Percentiles rank a stretch among this genome's conserved stretches.
Evolutionary conservation across 2,888 invertebrate genomes (phyloP).

Genomic region (Pegoplata infirma): DNA sequence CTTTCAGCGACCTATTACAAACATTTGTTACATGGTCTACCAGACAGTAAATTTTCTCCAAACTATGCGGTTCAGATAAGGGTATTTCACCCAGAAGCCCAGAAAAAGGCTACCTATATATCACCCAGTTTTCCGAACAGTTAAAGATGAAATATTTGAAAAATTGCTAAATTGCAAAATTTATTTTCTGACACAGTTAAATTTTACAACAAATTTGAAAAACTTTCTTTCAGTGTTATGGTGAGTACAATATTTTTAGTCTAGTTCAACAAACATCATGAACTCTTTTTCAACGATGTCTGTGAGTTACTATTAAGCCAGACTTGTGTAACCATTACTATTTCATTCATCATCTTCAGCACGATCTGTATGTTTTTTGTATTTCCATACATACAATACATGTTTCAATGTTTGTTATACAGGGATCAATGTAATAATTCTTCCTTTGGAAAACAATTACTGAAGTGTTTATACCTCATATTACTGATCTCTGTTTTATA

Average conservation of each 20-base stretch:
- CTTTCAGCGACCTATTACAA: too few species aligned
- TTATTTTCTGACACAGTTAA: too few species aligned
- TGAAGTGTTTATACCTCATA: constrained; percentile 16
- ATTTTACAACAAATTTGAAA: too few species aligned
- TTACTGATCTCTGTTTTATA: constrained; percentile 31
- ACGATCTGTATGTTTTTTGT: constrained; percentile 20
- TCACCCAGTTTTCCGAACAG: too few species aligned
- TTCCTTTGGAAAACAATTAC: constrained; percentile 13
- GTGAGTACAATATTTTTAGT: not conserved
- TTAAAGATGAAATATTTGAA: too few species aligned
- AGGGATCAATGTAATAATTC: constrained; percentile 22
- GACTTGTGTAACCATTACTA: constrained; percentile 29
- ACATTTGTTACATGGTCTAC: too few species aligned
- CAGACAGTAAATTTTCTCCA: too few species aligned
- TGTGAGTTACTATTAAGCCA: constrained; percentile 3
- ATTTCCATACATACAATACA: not conserved
- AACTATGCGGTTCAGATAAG: too few species aligned
- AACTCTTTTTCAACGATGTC: not conserved
- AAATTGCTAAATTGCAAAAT: too few species aligned
- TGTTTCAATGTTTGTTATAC: not conserved
- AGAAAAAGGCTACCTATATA: too few species aligned
- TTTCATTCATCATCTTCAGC: constrained; percentile 38
- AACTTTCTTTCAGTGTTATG: too few species aligned
- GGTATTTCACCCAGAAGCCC: too few species aligned
- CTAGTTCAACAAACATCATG: not conserved